A percentile compares a stretch with the other conserved stretches of the same genome.
Evolutionary conservation across 2,113 vertebrate genomes (phyloP).

Genomic region (Hippopotamus amphibius): DNA sequence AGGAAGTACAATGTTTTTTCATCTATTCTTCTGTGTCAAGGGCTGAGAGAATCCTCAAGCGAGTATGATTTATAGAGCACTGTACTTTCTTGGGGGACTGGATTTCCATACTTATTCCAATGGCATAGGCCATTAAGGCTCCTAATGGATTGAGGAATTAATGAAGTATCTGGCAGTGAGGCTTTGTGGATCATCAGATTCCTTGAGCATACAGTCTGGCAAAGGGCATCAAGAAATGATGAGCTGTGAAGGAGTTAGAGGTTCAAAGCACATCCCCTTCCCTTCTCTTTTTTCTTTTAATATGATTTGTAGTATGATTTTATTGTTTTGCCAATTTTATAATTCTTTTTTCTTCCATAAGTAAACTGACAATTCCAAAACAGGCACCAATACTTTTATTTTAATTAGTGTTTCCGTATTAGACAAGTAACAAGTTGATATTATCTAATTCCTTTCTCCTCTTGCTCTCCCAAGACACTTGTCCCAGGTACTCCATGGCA

Average conservation of each 20-base stretch:
- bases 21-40: slow-evolving; percentile 33
- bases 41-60: slow-evolving; percentile 50
- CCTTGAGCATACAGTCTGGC: slow-evolving; percentile 40
- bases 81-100: slow-evolving; percentile 51
- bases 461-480: slow-evolving; percentile 15
- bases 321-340: slow-evolving; percentile 39
- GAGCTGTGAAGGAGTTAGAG: slow-evolving; percentile 69
- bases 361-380: slow-evolving; percentile 49
- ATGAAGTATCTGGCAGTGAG: slow-evolving; percentile 72
- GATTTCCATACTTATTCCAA: slow-evolving; percentile 67
- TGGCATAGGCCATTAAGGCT: slow-evolving; percentile 65
- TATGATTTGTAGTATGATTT: slow-evolving; percentile 55
- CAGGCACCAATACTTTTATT: slow-evolving; percentile 2
- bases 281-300: slow-evolving; percentile 26
- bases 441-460: slow-evolving; percentile 37
- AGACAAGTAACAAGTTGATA: slow-evolving; percentile 22
- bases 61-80: slow-evolving; percentile 66
- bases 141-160: slow-evolving; percentile 75
- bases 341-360: slow-evolving; percentile 46
- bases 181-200: slow-evolving; percentile 70
- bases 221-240: slow-evolving; percentile 75
- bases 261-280: slow-evolving; percentile 46
- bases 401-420: slow-evolving; percentile 32
- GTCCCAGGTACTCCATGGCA: neutral
- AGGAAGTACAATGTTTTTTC: slow-evolving; percentile 18